Conservation (phyloP, 2,113 vertebrate genomes). For the Sigmodon hispidus region DNA sequence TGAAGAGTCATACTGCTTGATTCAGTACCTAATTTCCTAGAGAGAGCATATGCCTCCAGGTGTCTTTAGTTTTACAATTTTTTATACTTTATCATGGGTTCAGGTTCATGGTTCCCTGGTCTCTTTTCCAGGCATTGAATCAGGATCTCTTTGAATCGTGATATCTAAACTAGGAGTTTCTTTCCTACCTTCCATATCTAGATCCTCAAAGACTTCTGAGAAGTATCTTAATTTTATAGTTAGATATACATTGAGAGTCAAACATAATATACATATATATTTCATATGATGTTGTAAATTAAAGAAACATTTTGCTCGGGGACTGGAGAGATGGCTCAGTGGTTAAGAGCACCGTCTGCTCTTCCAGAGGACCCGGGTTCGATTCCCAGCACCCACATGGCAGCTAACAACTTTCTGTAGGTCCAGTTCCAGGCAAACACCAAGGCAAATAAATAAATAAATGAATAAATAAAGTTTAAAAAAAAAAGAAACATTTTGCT, state of each 20-base stretch:
- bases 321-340: too few relatives aligned
- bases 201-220: background rate
- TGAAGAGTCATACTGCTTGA: background rate
- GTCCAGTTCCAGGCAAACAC: too few relatives aligned
- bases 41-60: background rate
- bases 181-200: background rate
- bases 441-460: too few relatives aligned
- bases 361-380: too few relatives aligned
- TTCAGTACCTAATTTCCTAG: background rate
- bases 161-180: background rate
- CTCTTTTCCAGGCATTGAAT: background rate
- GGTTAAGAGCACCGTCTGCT: too few relatives aligned
- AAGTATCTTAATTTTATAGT: constrained; percentile 21
- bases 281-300: background rate
- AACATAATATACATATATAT: background rate
- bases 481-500: background rate
- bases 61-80: background rate
- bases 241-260: background rate
- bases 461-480: too few relatives aligned
- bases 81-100: background rate
- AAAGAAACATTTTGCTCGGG: background rate
- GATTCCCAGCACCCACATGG: too few relatives aligned
- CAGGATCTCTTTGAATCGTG: background rate
- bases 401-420: too few relatives aligned
- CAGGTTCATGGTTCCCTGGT: background rate